Evolutionary conservation across 2,113 vertebrate genomes (phyloP).

Genomic region (Riparia riparia): DNA sequence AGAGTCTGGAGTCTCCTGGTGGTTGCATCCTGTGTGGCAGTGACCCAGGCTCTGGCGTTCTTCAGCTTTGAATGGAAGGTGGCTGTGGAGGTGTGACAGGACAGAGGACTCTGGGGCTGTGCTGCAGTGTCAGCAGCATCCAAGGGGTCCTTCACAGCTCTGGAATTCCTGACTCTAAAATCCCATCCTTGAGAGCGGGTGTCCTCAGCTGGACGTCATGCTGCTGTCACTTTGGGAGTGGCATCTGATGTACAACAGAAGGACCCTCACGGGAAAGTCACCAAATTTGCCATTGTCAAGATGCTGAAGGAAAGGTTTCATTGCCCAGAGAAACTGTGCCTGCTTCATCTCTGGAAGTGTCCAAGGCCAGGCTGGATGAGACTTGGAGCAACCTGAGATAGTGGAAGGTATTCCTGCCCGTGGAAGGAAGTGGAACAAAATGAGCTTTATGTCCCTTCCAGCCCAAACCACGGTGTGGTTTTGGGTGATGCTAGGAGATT

Average conservation of each 20-base stretch:
- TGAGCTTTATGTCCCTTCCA: neutral
- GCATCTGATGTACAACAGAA: fast-evolving
- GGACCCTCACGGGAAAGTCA: neutral
- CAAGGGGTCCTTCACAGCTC: neutral
- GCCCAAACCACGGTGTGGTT: neutral
- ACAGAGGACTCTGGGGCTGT: neutral
- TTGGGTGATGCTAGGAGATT: neutral
- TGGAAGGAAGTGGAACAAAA: neutral
- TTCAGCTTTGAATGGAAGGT: neutral
- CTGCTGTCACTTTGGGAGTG: fast-evolving
- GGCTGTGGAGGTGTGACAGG: neutral
- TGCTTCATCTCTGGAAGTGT: neutral
- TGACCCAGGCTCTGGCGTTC: fast-evolving
- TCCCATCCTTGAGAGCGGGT: fast-evolving
- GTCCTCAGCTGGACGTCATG: fast-evolving
- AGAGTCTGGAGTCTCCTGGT: neutral
- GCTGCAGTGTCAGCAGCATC: neutral
- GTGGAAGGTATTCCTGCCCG: neutral
- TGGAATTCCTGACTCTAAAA: neutral
- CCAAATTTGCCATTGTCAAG: neutral
- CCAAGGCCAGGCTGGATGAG: neutral
- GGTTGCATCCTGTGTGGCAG: neutral
- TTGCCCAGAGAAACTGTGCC: neutral
- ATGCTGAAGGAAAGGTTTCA: neutral
- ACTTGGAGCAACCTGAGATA: neutral